Percentiles rank a stretch among this genome's conserved stretches.
These are phyloP conservation scores for Drosophila colorata DNA, from an alignment of 2,888 invertebrate genomes.

Conservation along the genomic window DNA sequence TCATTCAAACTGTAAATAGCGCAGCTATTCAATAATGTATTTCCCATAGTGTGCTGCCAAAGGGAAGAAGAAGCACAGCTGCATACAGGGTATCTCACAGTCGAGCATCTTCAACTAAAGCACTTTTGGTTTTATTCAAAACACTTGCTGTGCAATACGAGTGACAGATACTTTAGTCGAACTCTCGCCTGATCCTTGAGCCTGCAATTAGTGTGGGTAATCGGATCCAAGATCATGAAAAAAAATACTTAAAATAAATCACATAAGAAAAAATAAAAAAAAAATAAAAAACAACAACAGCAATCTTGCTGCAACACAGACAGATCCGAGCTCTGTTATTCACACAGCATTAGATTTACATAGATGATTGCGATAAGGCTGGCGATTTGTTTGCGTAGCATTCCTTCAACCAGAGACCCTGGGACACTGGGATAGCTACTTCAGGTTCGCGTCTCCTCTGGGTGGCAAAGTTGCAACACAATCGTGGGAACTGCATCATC, in stretches of 20 bases:
- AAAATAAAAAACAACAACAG: not conserved
- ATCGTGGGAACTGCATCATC: slow-evolving; percentile 21
- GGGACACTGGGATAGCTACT: slow-evolving; percentile 8
- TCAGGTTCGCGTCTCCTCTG: not conserved
- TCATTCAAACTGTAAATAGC: too few relatives aligned
- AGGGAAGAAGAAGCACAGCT: too few relatives aligned
- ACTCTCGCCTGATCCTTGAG: slow-evolving; percentile 12
- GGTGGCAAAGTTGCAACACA: slow-evolving; percentile 20
- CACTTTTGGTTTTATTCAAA: not conserved
- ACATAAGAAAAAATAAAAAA: not conserved
- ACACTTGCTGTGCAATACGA: slow-evolving; percentile 14
- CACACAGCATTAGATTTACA: slow-evolving; percentile 15
- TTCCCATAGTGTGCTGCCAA: too few relatives aligned
- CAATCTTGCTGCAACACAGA: not conserved
- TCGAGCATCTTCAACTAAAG: not conserved
- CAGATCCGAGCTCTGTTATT: not conserved
- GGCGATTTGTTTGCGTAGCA: slow-evolving; percentile 43
- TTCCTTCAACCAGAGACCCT: slow-evolving; percentile 39
- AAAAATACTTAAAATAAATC: not conserved
- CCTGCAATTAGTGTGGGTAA: slow-evolving; percentile 1
- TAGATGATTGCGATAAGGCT: slow-evolving; percentile 6
- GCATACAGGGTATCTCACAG: not conserved
- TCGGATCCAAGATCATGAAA: slow-evolving; percentile 1
- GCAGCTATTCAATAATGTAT: too few relatives aligned
- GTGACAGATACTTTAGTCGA: slow-evolving; percentile 13